Conservation (phyloP, 2,797 vertebrate genomes). For the Falco peregrinus region DNA sequence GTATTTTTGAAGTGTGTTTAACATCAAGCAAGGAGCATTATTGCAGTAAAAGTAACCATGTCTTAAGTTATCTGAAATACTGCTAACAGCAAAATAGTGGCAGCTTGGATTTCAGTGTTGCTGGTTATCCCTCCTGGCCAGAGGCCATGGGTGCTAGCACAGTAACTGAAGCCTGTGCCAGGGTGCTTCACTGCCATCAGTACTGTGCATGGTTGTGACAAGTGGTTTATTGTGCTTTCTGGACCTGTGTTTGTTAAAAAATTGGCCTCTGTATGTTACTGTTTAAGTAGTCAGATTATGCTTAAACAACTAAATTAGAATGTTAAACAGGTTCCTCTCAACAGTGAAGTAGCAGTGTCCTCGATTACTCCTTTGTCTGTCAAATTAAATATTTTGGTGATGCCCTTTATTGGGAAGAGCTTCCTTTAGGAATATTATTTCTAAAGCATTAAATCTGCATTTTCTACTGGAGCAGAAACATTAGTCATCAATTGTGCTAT, state of each 20-base stretch:
- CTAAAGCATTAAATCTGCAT: not conserved
- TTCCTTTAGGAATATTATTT: not conserved
- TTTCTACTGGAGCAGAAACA: not conserved
- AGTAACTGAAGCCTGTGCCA: not conserved
- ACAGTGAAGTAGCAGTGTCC: not conserved
- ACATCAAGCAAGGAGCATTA: not conserved
- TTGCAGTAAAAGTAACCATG: not conserved
- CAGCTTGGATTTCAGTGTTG: not conserved
- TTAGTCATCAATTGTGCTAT: not conserved
- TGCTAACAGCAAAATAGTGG: not conserved
- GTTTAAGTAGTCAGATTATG: not conserved
- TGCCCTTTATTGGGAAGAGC: not conserved
- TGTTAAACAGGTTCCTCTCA: not conserved
- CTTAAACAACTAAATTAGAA: not conserved
- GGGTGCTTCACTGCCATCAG: accelerated
- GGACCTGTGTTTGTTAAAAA: not conserved
- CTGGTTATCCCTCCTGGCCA: not conserved
- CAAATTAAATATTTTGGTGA: not conserved
- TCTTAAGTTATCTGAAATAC: not conserved
- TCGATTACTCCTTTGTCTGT: not conserved
- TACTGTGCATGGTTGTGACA: not conserved
- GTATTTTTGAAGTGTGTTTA: not conserved
- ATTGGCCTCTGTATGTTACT: not conserved
- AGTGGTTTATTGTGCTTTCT: not conserved
- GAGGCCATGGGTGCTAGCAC: not conserved